Evolutionary conservation across 2,797 vertebrate genomes (phyloP), one percentile per base, ranked within the genome.

Genomic region (Prunella strophiata): DNA sequence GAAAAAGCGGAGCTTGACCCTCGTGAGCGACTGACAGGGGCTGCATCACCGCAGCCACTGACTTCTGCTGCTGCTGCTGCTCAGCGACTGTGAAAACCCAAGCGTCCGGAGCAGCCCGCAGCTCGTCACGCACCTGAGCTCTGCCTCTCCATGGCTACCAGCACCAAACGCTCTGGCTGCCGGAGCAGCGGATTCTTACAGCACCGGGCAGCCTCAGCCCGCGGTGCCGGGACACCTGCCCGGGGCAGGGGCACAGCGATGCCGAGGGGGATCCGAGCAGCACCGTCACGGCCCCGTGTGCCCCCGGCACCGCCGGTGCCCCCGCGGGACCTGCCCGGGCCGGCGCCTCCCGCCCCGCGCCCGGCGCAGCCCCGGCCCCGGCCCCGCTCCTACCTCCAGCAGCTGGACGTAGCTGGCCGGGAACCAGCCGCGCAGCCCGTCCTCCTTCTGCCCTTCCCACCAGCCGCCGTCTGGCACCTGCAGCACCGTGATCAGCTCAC

Each of bases 371-470:
- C 20, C 36, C 82, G 17, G 40, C 16, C 67, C 50, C 47, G 18
- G 16, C 10, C 68, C 54, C 51, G 18, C 7, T 75, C 98, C 97
- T 98, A 99, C 99, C 99, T 99, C 99, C 90, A 99, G 95, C 30
- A 99, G 97, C 96, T 99, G 99, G 62, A 99, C 99, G 42, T 99
- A 99, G 93, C 98, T 99, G 30, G 99, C 98, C 23, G 99, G 99
- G 97, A 99, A 99, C 99, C 99, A 99, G 38, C 99, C 99, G 5
- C 98, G 97, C 59, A 95, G 95, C 88, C 99, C 99, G 94, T 99
- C 99, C 96, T 99, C 99, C 96, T 98, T 99, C 98, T 99, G 99
- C 47, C 99, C 99, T 97, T 99, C 99, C 99, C 99, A 99, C 99
- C 99, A 99, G 91, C 99, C 99, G 74, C 98, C 99, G 80, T 99